Percentiles rank a stretch among this genome's conserved stretches.
Evolutionary conservation across 2,113 vertebrate species (phyloP).

Genomic region (Acrocephalus arundinaceus): DNA sequence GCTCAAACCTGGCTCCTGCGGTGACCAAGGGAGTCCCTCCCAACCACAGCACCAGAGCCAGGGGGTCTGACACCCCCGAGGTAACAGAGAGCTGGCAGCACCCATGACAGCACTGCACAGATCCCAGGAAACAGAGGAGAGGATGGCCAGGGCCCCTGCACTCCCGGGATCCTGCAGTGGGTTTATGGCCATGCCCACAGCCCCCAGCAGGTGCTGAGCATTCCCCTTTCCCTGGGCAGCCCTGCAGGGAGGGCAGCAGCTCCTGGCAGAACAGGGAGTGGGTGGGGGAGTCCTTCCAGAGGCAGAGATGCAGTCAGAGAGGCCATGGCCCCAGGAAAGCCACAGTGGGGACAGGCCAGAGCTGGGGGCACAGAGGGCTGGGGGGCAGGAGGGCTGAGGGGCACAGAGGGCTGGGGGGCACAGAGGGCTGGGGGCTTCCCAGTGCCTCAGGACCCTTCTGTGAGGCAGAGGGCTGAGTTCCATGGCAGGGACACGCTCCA

Average conservation of each 20-base stretch:
- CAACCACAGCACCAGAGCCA: not conserved
- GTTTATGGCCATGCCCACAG: not conserved
- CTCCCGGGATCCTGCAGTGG: not conserved
- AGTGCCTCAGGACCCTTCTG: not conserved
- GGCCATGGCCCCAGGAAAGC: not conserved
- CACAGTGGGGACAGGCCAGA: rapidly evolving
- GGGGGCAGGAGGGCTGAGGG: not conserved
- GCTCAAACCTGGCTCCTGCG: not conserved
- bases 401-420: not conserved
- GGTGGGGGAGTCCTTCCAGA: not conserved
- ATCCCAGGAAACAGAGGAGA: not conserved
- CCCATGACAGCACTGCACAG: not conserved
- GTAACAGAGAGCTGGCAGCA: not conserved
- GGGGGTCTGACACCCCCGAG: rapidly evolving
- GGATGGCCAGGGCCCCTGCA: not conserved
- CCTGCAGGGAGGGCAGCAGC: not conserved
- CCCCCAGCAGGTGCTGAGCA: not conserved
- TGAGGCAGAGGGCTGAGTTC: not conserved
- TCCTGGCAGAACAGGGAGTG: not conserved
- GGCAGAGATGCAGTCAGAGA: rapidly evolving
- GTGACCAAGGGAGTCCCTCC: rapidly evolving
- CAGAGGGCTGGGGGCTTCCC: not conserved
- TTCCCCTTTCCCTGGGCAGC: not conserved
- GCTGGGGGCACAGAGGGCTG: not conserved
- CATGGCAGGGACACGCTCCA: not conserved